Evolutionary conservation across 2,888 invertebrate species (phyloP).

Genomic region (Cephus runcator): DNA sequence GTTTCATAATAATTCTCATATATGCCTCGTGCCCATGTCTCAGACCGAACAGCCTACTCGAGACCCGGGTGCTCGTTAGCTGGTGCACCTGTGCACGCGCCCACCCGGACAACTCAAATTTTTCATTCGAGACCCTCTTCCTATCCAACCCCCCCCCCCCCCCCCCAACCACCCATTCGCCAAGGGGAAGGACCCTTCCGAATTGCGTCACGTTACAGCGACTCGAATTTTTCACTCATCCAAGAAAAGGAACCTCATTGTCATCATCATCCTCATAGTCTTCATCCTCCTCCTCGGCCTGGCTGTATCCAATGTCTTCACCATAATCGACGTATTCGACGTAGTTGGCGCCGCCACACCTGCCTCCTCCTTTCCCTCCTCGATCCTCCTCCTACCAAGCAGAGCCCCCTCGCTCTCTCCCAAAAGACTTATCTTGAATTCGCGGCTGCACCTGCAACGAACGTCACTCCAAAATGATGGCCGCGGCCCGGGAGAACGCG

Average conservation of each 20-base stretch:
- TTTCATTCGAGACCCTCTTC: slow-evolving; percentile 50
- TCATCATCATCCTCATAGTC: neutral
- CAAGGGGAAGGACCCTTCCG: neutral
- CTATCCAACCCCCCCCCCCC: neutral
- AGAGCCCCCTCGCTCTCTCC: neutral
- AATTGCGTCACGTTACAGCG: neutral
- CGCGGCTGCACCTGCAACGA: neutral
- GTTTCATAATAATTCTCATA: slow-evolving; percentile 25
- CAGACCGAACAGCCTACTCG: slow-evolving; percentile 16
- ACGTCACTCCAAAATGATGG: neutral
- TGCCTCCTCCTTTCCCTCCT: neutral
- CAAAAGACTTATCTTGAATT: neutral
- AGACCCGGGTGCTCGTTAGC: slow-evolving; percentile 45
- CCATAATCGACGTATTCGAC: neutral
- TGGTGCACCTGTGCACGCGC: slow-evolving; percentile 52
- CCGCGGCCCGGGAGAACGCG: neutral
- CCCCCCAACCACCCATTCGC: neutral
- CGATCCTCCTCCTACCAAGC: neutral
- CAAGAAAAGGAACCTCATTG: neutral
- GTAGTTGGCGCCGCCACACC: neutral
- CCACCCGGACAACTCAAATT: slow-evolving; percentile 45
- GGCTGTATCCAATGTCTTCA: neutral
- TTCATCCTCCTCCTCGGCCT: neutral
- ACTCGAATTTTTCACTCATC: neutral
- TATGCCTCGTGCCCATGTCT: slow-evolving; percentile 10